phyloP scores from a whole-genome alignment of 37 sponge, comb jelly and placozoan species.

The Ianthella basta region DNA sequence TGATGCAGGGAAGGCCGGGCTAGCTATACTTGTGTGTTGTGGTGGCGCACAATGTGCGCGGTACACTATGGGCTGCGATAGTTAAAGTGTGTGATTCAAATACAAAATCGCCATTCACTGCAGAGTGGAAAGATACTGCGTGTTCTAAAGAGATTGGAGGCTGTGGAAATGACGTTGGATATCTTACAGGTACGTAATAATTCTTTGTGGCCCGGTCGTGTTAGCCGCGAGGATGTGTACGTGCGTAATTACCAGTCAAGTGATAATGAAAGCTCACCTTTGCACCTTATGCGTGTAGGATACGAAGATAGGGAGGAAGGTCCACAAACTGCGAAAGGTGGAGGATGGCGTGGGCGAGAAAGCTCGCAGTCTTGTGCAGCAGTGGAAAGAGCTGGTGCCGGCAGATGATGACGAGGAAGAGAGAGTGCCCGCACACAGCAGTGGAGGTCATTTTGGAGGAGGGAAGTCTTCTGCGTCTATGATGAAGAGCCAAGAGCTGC shows the following conservation, averaged over 20 bases:
- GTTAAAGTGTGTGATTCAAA: too few species aligned
- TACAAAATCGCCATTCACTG: too few species aligned
- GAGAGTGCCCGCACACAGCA: too few species aligned
- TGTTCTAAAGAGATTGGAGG: not conserved
- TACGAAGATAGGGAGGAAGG: constrained; percentile 65
- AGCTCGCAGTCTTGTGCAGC: constrained; percentile 51
- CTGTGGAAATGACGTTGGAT: constrained; percentile 16
- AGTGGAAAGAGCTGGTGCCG: constrained; percentile 67
- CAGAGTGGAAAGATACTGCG: not conserved
- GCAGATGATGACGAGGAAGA: not conserved
- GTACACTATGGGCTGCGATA: too few species aligned
- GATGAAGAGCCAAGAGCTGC: not conserved
- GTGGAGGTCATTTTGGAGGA: too few species aligned
- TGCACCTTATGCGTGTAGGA: constrained; percentile 28
- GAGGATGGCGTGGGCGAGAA: constrained; percentile 25
- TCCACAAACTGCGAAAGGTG: constrained; percentile 53
- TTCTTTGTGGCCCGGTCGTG: too few species aligned
- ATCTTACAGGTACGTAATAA: not conserved
- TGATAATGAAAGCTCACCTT: not conserved
- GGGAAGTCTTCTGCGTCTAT: not conserved
- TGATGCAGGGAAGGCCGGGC: too few species aligned
- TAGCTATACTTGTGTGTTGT: too few species aligned
- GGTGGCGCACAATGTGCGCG: too few species aligned
- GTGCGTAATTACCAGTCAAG: not conserved
- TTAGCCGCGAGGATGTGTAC: not conserved